Conservation (phyloP, 2,113 vertebrate genomes). For the Acanthisitta chloris region DNA sequence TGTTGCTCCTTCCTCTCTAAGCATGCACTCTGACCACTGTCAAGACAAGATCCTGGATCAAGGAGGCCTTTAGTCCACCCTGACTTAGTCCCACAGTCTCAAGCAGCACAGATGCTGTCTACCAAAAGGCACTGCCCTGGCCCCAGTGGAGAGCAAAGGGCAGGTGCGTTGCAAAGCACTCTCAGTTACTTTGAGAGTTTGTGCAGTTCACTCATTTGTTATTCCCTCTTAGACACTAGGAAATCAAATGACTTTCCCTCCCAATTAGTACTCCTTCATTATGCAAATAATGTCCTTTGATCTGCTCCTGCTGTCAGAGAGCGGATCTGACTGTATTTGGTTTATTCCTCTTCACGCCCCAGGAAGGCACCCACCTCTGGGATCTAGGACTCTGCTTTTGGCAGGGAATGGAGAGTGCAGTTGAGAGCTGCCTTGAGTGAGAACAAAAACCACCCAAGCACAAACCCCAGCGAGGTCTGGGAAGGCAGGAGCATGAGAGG, state of each 20-base stretch:
- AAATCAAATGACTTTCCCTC: constrained; percentile 53
- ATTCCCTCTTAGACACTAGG: constrained; percentile 35
- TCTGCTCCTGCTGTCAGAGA: constrained; percentile 51
- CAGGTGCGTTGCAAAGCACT: neutral
- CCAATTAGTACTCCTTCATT: constrained; percentile 63
- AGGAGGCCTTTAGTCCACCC: neutral
- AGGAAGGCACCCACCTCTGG: constrained; percentile 11
- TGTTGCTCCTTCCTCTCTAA: neutral
- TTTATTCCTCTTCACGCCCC: constrained; percentile 5
- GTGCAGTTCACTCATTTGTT: neutral
- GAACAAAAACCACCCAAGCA: neutral
- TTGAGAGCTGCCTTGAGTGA: neutral
- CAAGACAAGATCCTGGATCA: neutral
- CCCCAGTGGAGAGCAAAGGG: neutral
- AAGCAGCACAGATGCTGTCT: neutral
- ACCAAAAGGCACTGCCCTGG: neutral
- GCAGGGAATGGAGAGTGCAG: neutral
- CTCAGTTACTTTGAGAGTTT: neutral
- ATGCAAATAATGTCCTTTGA: constrained; percentile 66
- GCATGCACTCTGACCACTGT: neutral
- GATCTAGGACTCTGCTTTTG: neutral
- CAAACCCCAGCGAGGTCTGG: neutral
- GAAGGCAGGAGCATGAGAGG: neutral
- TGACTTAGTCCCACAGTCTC: neutral
- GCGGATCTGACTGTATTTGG: constrained; percentile 30